Evolutionary conservation across 2,113 vertebrate species (phyloP).

Genomic region (Vulpes vulpes): DNA sequence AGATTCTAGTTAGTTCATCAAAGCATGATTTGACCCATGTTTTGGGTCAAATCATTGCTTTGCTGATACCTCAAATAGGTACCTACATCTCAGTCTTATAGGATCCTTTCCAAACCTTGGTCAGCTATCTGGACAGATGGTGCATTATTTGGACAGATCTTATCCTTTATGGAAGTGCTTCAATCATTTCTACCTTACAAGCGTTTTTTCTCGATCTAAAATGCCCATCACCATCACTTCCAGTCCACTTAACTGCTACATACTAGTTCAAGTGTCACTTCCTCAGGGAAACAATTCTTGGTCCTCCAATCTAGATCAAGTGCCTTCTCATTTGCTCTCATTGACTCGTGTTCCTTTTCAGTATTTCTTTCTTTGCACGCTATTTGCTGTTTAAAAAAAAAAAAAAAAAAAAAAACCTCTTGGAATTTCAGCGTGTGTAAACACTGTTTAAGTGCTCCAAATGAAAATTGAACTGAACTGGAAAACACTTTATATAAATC

Average conservation of each 20-base stretch:
- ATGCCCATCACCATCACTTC: neutral
- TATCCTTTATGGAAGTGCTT: neutral
- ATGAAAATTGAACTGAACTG: slow-evolving; percentile 1
- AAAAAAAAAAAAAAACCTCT: neutral
- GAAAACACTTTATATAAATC: slow-evolving; percentile 12
- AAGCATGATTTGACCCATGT: neutral
- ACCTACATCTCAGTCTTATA: slow-evolving; percentile 23
- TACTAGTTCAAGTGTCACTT: slow-evolving; percentile 15
- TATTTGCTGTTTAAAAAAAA: neutral
- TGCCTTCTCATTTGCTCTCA: neutral
- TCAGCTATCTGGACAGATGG: neutral
- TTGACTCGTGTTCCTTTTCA: neutral
- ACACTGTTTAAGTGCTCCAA: neutral
- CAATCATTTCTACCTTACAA: neutral
- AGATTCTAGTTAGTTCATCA: neutral
- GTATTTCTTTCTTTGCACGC: slow-evolving; percentile 31
- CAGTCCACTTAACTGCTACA: neutral
- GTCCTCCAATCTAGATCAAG: neutral
- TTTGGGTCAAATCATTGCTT: neutral
- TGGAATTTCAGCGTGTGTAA: slow-evolving; percentile 24
- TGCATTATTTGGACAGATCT: neutral
- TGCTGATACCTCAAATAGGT: neutral
- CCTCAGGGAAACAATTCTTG: neutral
- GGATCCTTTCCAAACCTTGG: slow-evolving; percentile 7
- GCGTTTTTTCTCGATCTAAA: neutral